Conservation (phyloP, 2,797 vertebrate genomes). For the Manis crassicaudata region DNA sequence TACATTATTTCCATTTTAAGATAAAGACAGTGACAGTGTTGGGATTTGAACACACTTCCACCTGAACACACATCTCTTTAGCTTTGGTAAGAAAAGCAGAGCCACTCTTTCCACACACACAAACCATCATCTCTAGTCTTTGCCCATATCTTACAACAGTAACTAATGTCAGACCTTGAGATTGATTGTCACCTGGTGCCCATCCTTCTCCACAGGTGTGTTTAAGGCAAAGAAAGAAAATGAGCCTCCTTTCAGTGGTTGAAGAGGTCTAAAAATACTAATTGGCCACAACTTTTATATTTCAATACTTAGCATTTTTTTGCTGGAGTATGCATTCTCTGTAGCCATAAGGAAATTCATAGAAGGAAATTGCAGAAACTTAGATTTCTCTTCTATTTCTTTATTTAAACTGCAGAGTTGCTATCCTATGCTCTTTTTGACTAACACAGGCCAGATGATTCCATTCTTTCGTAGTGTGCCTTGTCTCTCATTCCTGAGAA, state of each 20-base stretch:
- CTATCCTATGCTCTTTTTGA: neutral
- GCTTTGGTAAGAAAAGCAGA: neutral
- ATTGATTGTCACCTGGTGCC: neutral
- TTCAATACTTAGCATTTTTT: neutral
- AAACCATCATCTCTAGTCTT: neutral
- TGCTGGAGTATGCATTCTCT: neutral
- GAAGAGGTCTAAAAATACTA: neutral
- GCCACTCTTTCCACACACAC: neutral
- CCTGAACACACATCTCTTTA: neutral
- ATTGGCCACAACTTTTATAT: neutral
- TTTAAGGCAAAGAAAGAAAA: neutral
- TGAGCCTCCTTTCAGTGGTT: neutral
- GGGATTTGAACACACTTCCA: neutral
- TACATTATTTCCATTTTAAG: neutral
- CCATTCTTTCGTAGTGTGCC: neutral
- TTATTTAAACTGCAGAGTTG: neutral
- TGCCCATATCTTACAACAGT: neutral
- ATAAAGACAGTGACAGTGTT: neutral
- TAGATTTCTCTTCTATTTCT: neutral
- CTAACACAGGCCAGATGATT: neutral
- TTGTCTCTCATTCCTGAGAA: neutral
- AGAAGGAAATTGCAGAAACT: neutral
- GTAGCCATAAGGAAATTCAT: neutral
- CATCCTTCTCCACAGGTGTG: neutral
- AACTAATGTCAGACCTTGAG: neutral